Evolutionary conservation across 2,888 invertebrate genomes (phyloP), one percentile per base, ranked within the genome.

Genomic region (Flexamia atlantica): DNA sequence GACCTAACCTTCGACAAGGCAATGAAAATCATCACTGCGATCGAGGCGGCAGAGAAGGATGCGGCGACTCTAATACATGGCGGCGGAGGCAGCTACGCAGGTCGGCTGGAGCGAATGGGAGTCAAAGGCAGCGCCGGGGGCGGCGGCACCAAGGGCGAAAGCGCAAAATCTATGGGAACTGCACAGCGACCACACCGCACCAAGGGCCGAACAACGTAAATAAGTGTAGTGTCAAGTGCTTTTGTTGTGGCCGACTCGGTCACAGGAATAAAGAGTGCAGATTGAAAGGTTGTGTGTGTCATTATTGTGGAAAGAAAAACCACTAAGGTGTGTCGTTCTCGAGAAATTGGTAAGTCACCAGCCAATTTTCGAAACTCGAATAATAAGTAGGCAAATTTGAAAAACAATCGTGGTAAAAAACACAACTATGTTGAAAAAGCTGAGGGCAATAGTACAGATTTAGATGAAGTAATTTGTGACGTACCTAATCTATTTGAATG

Each of bases 1-100:
- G 53, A 80, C 57, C 36, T 84, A 70, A 84, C 84, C 20, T 84
- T 50, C 46, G 81, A 81, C 3, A 80, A 68, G 32, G 84, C 81
- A 14, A 81, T 84, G 25, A 70, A 81, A 30, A n/a, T 83, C 36
- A 20, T 30, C 9, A 10, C 72, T n/a, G 32, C 83, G 36, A 0
- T 83, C 20, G 83, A 83, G 30, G 36, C 30, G 30, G 83, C 83
- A 23, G 74, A 72, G 40, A 72, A 30, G 17, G 36, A 83, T 30
- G 83, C 74, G 20, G 72, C 23, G 50, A 17, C 17, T 4, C 23
- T 57, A 42, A 32, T 0, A 12, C 46, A 46, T 17, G 12, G 46
- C 46, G 68, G 20, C 12, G 28, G 23, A 10, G 50, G 60, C n/a
- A 12, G 7, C 42, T 28, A 9, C 4, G 1, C 40, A 46, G 7